phyloP scores from a whole-genome alignment of 2,888 invertebrate species.

The Dromius quadrimaculatus region DNA sequence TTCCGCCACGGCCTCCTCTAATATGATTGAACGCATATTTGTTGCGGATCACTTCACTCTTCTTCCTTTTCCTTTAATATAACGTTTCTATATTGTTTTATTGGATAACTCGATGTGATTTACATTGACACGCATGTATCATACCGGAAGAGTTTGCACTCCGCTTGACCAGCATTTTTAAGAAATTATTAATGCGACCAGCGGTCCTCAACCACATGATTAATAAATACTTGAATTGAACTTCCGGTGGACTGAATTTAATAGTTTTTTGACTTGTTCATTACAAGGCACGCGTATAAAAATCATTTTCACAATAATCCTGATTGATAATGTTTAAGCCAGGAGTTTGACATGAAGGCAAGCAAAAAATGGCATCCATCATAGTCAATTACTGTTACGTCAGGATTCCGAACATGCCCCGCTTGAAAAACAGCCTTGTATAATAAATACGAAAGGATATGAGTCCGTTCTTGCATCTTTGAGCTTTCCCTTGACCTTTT shows the following conservation, averaged over 20 bases:
- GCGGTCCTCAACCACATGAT: not conserved
- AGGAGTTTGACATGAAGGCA: slow-evolving; percentile 4
- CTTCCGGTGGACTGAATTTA: not conserved
- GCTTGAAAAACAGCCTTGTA: no score
- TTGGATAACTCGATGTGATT: slow-evolving; percentile 15
- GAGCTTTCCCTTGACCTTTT: no score
- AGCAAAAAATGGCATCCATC: slow-evolving; percentile 28
- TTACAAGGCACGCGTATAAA: slow-evolving; percentile 1
- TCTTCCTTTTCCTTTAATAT: slow-evolving; percentile 18
- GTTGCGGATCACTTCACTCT: slow-evolving; percentile 22
- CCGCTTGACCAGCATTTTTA: slow-evolving; percentile 9
- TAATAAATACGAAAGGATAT: no score
- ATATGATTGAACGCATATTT: slow-evolving; percentile 35
- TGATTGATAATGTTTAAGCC: slow-evolving; percentile 33
- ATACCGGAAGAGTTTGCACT: slow-evolving; percentile 16
- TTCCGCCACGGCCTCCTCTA: slow-evolving; percentile 10
- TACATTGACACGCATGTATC: slow-evolving; percentile 15
- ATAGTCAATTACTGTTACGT: slow-evolving; percentile 11
- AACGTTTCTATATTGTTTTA: slow-evolving; percentile 18
- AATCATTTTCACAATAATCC: slow-evolving; percentile 33
- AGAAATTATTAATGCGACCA: not conserved
- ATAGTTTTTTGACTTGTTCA: not conserved
- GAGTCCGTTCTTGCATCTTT: no score
- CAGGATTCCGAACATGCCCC: slow-evolving; percentile 8
- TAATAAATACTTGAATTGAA: not conserved